Conservation (phyloP, 2,113 vertebrate genomes). For the Peromyscus californicus region DNA sequence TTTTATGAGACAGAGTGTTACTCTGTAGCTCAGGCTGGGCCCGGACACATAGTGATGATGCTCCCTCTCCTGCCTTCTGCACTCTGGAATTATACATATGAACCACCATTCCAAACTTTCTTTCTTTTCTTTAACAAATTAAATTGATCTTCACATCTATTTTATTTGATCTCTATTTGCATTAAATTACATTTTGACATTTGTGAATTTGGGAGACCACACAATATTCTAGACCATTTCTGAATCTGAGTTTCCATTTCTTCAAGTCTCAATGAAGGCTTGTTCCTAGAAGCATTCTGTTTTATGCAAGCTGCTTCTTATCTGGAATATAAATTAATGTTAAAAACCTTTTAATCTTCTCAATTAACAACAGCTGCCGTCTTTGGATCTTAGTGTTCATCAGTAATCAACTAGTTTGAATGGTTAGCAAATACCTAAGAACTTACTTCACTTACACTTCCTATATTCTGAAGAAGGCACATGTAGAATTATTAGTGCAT, state of each 20-base stretch:
- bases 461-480: neutral
- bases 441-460: neutral
- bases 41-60: too few relatives aligned
- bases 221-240: neutral
- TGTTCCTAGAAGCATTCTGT: neutral
- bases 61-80: neutral
- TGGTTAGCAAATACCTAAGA: slow-evolving; percentile 30
- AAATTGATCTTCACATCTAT: slow-evolving; percentile 8
- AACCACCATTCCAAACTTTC: neutral
- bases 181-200: neutral
- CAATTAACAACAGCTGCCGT: neutral
- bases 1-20: neutral
- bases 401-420: neutral
- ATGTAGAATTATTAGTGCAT: neutral
- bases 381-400: slow-evolving; percentile 8
- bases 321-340: slow-evolving; percentile 36
- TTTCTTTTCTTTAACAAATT: neutral
- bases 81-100: neutral
- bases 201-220: neutral
- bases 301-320: neutral
- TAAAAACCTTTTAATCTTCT: slow-evolving; percentile 19
- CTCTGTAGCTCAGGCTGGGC: neutral
- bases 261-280: slow-evolving; percentile 26
- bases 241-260: neutral
- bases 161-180: slow-evolving; percentile 20